phyloP scores from a whole-genome alignment of 2,113 vertebrate species.

The Prionailurus bengalensis region DNA sequence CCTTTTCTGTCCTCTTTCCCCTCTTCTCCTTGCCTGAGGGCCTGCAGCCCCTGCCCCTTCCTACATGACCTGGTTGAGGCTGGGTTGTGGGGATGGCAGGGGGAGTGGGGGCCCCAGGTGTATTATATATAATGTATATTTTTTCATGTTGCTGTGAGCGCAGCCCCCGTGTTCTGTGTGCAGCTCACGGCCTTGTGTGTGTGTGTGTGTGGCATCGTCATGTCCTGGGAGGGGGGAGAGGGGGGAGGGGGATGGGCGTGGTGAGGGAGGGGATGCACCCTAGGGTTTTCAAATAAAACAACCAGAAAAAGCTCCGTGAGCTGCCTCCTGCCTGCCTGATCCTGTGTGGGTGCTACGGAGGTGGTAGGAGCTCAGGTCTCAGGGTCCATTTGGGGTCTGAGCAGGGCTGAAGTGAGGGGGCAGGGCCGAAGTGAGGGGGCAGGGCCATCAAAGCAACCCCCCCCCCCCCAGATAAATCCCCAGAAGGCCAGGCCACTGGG shows the following conservation, averaged over 20 bases:
- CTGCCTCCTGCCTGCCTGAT: conserved; percentile 15
- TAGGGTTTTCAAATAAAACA: conserved; percentile 83
- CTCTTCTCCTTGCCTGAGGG: not conserved
- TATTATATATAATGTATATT: conserved; percentile 92
- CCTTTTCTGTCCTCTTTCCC: conserved; percentile 26
- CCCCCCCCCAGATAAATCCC: not conserved
- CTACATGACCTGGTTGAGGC: not conserved
- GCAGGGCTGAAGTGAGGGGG: not conserved
- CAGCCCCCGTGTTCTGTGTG: conserved; percentile 84
- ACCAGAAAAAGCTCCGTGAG: conserved; percentile 47
- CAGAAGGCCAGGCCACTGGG: not conserved
- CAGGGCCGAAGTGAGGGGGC: not conserved
- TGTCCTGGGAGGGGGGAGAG: conserved; percentile 65
- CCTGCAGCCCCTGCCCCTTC: not conserved
- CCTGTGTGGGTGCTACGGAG: not conserved
- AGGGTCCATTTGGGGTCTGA: not conserved
- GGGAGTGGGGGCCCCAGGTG: not conserved
- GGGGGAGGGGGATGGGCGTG: conserved; percentile 3
- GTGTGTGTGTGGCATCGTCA: conserved; percentile 76
- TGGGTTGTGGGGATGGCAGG: not conserved
- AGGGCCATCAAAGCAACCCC: not conserved
- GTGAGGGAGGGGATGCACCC: conserved; percentile 51
- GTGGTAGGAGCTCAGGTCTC: not conserved
- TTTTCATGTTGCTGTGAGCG: conserved; percentile 91
- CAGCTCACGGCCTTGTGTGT: conserved; percentile 85